These are phyloP conservation scores for Pyxicephalus adspersus DNA, from an alignment of 2,113 vertebrate species.

Conservation along the genomic window DNA sequence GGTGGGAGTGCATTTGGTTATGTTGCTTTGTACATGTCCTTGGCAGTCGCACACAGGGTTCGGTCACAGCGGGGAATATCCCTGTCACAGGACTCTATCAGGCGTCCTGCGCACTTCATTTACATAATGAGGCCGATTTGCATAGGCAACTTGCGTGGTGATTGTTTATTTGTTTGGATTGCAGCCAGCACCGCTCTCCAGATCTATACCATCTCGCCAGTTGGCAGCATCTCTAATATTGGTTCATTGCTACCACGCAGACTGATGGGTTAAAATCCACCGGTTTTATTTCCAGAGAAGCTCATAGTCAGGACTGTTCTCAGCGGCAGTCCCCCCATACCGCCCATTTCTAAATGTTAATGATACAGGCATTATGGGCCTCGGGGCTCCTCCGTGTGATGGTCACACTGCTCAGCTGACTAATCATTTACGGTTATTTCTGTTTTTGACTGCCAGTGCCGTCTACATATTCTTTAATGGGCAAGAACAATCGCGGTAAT, in stretches of 20 bases:
- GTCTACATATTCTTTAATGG: not conserved
- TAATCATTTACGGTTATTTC: not conserved
- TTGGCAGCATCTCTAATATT: constrained; percentile 15
- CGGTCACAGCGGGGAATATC: constrained; percentile 41
- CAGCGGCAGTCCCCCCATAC: constrained; percentile 1
- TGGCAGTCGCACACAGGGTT: constrained; percentile 22
- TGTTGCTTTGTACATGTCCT: constrained; percentile 28
- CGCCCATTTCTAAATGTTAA: constrained; percentile 17
- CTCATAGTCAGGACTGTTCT: constrained; percentile 22
- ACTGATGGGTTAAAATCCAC: constrained; percentile 20
- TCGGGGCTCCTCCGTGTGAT: not conserved
- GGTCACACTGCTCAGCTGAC: not conserved
- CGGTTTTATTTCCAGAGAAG: constrained; percentile 25
- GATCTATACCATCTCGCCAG: not conserved
- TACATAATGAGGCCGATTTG: constrained; percentile 52
- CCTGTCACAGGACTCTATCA: constrained; percentile 28
- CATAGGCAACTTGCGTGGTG: constrained; percentile 18
- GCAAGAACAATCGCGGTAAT: not conserved
- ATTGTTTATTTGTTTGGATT: constrained; percentile 33
- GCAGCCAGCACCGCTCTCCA: not conserved
- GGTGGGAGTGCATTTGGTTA: not conserved
- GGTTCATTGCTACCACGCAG: constrained; percentile 5
- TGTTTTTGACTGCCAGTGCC: not conserved
- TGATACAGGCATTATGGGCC: constrained; percentile 24
- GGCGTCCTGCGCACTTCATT: constrained; percentile 29